Evolutionary conservation across 1,140 invertebrate species (phyloP).

Genomic region (Trachymyrmex septentrionalis): DNA sequence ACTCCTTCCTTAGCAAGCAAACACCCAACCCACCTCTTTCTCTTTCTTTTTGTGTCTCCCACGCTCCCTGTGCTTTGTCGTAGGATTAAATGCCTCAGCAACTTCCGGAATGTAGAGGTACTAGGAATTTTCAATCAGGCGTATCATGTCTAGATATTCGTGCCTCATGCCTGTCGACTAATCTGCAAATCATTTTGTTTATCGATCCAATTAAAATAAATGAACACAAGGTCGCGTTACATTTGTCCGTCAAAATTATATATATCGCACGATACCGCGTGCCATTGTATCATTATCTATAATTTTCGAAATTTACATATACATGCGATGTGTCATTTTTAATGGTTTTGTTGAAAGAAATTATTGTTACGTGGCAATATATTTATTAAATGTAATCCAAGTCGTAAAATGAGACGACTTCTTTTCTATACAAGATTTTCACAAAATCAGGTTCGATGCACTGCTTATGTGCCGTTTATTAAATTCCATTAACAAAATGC

Average conservation of each 20-base stretch:
- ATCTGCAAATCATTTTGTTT: background rate
- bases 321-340: background rate
- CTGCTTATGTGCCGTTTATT: background rate
- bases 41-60: background rate
- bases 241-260: background rate
- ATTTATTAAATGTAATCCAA: conserved; percentile 11
- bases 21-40: conserved; percentile 15
- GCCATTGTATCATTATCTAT: background rate
- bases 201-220: background rate
- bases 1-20: background rate
- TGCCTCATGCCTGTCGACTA: background rate
- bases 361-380: background rate
- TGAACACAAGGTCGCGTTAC: background rate
- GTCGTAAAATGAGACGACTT: background rate
- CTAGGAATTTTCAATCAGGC: background rate
- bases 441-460: background rate
- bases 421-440: conserved; percentile 8
- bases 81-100: conserved; percentile 2
- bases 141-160: conserved; percentile 1
- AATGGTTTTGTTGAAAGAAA: background rate
- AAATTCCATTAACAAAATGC: conserved; percentile 21
- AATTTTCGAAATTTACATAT: background rate
- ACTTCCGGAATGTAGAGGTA: conserved; percentile 25
- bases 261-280: background rate
- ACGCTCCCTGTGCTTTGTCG: conserved; percentile 8